Base-by-base conservation (phyloP, 2,888 invertebrate species). In the Chironomus riparius region DNA sequence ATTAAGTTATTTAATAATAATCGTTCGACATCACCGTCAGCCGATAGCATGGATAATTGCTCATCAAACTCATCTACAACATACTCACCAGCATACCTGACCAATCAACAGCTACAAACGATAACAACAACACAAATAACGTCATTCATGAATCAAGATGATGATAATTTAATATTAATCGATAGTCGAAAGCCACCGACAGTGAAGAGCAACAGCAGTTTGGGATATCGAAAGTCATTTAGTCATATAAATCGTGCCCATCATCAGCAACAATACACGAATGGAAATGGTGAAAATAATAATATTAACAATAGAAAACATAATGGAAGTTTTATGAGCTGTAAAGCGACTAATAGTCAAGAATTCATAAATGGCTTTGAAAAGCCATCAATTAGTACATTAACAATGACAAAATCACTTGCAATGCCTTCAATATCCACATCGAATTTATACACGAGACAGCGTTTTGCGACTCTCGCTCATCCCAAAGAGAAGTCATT, bases 1-100 rank as follows among this genome's bases (percentile, higher is more conserved):
- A 77, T 81, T 76, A 82, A 82, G 80, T 80, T 7, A 79, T 80
- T 77, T 80, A 65, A 65, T 65, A 65, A 3, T 81, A 80, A 70
- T 81, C 82, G 47, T 80, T 81, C 82, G 3, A 80, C 81, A 0
- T 77, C 78, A 65, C 77, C 78, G 69, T 75, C 77, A n/a, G 76
- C 76, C 56, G 76, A 76, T 22, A 76, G 76, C 56, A 24, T 76
- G 38, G 76, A 76, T 47, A 76, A 76, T 48, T 76, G 76, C 38
- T 76, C 76, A 38, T 76, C 76, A 18, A 76, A 68, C 56, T 76
- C 76, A 18, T 76, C 76, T 5, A 15, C 56, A 22, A 76, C 68
- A 15, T 76, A 76, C 18, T 76, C 76, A 22, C 5, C 76, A 4
- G 69, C 74, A 5, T 74, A 74, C 47, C 74, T 65, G 21, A 21